phyloP scores from a whole-genome alignment of 2,888 invertebrate genomes.

The Acrobeloides nanus region DNA sequence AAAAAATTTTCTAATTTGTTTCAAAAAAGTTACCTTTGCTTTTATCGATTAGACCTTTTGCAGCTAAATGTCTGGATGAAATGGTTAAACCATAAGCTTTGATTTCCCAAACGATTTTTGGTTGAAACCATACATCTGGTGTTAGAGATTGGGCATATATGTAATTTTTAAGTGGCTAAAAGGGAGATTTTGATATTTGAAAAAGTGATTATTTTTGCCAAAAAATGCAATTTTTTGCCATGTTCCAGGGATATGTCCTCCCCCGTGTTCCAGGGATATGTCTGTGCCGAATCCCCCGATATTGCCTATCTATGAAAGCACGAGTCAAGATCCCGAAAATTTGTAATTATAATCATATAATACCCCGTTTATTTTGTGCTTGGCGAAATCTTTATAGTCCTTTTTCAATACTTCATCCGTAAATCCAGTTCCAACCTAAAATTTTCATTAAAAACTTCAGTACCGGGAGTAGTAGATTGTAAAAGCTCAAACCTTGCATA shows the following conservation, averaged over 20 bases:
- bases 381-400: slow-evolving; percentile 70
- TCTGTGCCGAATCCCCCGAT: no score
- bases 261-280: no score
- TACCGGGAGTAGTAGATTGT: no score
- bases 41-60: slow-evolving; percentile 64
- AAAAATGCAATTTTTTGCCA: no score
- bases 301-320: no score
- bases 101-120: slow-evolving; percentile 84
- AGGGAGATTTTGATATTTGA: no score
- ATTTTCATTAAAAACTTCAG: background rate
- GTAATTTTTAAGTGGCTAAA: slow-evolving; percentile 64
- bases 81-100: slow-evolving; percentile 94
- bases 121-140: slow-evolving; percentile 82
- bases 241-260: no score
- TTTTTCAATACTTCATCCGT: slow-evolving; percentile 76
- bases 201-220: no score
- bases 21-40: slow-evolving; percentile 40
- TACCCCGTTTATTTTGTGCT: slow-evolving; percentile 65
- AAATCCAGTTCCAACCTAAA: slow-evolving; percentile 82
- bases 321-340: no score
- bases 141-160: slow-evolving; percentile 66
- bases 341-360: no score
- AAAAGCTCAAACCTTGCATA: slow-evolving; percentile 69
- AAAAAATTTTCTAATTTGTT: no score
- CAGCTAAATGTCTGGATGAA: slow-evolving; percentile 86